Evolutionary conservation across 2,888 invertebrate species (phyloP), one percentile per base, ranked within the genome.

Genomic region (Hermaeophaga mercurialis): DNA sequence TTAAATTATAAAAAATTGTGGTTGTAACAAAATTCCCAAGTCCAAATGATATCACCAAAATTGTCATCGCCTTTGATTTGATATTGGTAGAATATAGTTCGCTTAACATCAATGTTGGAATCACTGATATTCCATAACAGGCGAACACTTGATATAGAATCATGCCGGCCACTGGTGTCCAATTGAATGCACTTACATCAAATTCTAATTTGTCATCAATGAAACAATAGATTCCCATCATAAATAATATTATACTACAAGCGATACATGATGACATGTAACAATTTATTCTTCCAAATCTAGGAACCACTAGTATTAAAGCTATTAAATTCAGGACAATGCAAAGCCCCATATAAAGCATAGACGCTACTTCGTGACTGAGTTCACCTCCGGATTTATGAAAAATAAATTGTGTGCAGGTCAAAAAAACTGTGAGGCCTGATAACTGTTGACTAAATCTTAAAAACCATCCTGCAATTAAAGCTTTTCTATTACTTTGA

Each of bases 391-490:
- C 74, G 8, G 74, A 69, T 65, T 71, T 67, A 34, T 68, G 63
- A 50, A 77, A 77, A 44, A 77, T 70, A 26, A 66, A 66, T 45
- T 74, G 72, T 1, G 71, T 68, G 44, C 73, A 73, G 0, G 67
- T 63, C 1, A 61, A 56, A 54, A 75, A 71, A 1, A 68, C 63
- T 1, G 62, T 54, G 19, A 70, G 63, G 6, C 76, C 76, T n/a
- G 66, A 62, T 6, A 74, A 56, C 55, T 74, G 73, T 59, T 75
- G 74, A 9, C 70, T 66, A 3, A 63, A 58, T 52, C 75, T 62
- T n/a, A 73, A 47, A 38, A 74, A 69, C 9, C 67, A 49, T 6
- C 68, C 70, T 14, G 73, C 70, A 9, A 63, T 44, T 7, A 75
- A 48, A 1, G 73, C 72, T 54, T 61, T 71, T 46, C 70, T 58